Evolutionary conservation across 2,888 invertebrate genomes (phyloP), one percentile per base, ranked within the genome.

Genomic region (Tenthredo distinguenda): DNA sequence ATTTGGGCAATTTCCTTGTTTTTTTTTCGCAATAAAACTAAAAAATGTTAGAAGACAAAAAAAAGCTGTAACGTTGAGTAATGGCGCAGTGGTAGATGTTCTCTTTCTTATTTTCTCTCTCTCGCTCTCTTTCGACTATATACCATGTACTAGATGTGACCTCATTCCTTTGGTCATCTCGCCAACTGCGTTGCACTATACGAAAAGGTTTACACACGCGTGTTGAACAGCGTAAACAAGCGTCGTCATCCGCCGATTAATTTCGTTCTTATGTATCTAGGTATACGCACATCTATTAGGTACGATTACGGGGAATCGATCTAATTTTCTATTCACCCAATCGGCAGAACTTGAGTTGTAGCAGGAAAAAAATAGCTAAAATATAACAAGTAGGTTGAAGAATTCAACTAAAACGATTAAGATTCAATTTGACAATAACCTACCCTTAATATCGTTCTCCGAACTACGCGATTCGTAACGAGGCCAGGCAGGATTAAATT

Each of bases 121-220:
- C 50, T 55, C 21, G 21, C 21, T 81, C 62, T 81, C 26, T 50
- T 50, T 26, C 21, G 37, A 21, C 21, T 31, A n/a, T 72, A 72
- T 72, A 55, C 10, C 34, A 55, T 10, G 40, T 37, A 55, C 55
- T 9, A 81, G 62, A 62, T 37, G 62, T 81, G 81, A 62, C 81
- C 81, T 62, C 21, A 81, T 81, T 81, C 40, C 62, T 40, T 21
- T 40, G 81, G 62, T 81, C 58, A 81, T 81, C 40, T 81, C 81
- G 62, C 58, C 81, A 81, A 81, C 81, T 81, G 81, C 81, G 81
- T 62, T 81, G 81, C 81, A 81, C 81, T 40, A 55, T 18, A 81
- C 21, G 81, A 62, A 81, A 81, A 21, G 15, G 26, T 40, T 81
- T 62, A 62, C 62, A 40, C n/a, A 62, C 37, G 62, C 37, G 40